Conservation (phyloP, 2,113 vertebrate species). For the Thinocorus orbignyianus region DNA sequence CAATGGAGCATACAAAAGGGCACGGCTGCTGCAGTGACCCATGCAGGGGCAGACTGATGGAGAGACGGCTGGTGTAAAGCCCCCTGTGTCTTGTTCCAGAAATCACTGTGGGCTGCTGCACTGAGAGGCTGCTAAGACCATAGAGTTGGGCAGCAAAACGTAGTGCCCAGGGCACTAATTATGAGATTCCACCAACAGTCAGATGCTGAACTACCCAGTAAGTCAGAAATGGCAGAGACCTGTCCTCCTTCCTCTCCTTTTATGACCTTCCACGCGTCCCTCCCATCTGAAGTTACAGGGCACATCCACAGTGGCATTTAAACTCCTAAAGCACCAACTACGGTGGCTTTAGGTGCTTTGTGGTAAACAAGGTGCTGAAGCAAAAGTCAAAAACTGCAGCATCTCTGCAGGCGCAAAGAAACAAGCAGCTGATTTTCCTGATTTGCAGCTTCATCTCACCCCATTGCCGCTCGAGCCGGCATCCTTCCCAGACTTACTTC, state of each 20-base stretch:
- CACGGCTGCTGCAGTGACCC: neutral
- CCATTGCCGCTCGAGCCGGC: neutral
- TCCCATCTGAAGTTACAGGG: neutral
- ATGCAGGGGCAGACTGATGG: rapidly evolving
- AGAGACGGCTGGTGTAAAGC: neutral
- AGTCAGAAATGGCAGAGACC: neutral
- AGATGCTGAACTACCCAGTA: neutral
- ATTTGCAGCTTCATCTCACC: neutral
- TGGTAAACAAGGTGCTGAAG: neutral
- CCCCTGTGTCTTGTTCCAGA: neutral
- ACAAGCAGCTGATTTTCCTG: neutral
- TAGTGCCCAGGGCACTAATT: neutral
- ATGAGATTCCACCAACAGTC: neutral
- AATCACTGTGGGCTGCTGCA: rapidly evolving
- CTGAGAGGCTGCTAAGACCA: neutral
- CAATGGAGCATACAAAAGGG: neutral
- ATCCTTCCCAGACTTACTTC: neutral
- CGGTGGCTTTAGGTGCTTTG: neutral
- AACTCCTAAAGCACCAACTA: rapidly evolving
- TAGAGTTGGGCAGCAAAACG: neutral
- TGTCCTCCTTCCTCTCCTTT: neutral
- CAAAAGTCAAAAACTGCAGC: neutral
- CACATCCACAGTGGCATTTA: neutral
- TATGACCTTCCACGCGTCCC: rapidly evolving
- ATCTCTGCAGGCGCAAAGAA: neutral